Evolutionary conservation across 1,140 invertebrate species (phyloP).

Genomic region (Philaenus spumarius): DNA sequence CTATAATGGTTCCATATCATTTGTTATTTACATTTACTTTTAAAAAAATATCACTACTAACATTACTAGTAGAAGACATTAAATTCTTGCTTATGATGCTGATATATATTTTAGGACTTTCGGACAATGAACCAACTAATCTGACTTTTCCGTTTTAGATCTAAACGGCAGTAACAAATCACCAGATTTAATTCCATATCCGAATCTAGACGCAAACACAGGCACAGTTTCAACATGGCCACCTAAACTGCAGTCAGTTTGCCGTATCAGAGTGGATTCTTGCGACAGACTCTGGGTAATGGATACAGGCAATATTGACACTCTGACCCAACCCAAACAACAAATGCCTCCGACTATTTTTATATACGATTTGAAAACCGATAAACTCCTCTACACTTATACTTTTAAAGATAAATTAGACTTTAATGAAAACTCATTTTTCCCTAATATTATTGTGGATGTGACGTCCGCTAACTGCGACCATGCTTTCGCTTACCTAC

Average conservation of each 20-base stretch:
- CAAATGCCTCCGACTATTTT: conserved; percentile 51
- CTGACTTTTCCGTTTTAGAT: conserved; percentile 56
- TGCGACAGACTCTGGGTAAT: conserved; percentile 69
- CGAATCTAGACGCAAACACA: conserved; percentile 45
- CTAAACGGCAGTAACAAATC: conserved; percentile 62
- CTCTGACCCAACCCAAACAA: conserved; percentile 49
- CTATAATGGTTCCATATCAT: too few relatives aligned
- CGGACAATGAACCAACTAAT: too few relatives aligned
- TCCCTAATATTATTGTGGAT: conserved; percentile 67
- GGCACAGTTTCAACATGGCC: conserved; percentile 50
- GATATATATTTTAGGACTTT: too few relatives aligned
- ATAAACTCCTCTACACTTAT: conserved; percentile 54
- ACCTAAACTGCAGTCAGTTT: conserved; percentile 66
- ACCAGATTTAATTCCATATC: conserved; percentile 69
- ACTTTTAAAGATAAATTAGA: conserved; percentile 54
- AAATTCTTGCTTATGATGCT: too few relatives aligned
- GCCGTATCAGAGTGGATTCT: conserved; percentile 52
- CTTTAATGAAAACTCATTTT: conserved; percentile 57
- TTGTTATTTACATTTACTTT: too few relatives aligned
- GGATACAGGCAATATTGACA: conserved; percentile 59
- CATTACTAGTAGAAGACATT: too few relatives aligned
- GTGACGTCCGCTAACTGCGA: conserved; percentile 57
- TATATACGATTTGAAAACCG: conserved; percentile 62
- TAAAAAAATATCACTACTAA: too few relatives aligned
- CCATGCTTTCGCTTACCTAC: conserved; percentile 62